Evolutionary conservation across 2,888 invertebrate species (phyloP).

Genomic region (Pterostichus madidus): DNA sequence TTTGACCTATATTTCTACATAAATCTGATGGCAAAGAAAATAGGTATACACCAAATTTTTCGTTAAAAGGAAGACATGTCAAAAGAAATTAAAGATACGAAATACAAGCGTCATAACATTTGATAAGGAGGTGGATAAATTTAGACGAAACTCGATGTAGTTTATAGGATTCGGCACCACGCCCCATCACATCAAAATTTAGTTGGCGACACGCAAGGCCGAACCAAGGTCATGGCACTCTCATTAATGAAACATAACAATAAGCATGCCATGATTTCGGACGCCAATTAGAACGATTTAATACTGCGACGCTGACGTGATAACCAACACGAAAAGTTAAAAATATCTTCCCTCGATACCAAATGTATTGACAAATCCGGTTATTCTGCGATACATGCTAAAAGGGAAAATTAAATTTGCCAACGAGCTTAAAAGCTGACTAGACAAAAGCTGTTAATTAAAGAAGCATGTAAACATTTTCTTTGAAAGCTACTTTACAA

Average conservation of each 20-base stretch:
- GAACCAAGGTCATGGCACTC: slow-evolving; percentile 59
- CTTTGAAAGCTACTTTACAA: neutral
- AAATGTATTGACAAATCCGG: slow-evolving; percentile 34
- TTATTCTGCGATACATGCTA: neutral
- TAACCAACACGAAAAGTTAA: slow-evolving; percentile 61
- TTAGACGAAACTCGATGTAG: neutral
- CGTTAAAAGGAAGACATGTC: too few species aligned
- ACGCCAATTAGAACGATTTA: slow-evolving; percentile 63
- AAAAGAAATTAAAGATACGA: too few species aligned
- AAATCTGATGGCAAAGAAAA: neutral
- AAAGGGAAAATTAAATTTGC: neutral
- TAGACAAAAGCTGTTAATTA: too few species aligned
- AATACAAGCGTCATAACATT: slow-evolving; percentile 4
- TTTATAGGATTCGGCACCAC: slow-evolving; percentile 21
- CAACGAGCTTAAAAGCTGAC: too few species aligned
- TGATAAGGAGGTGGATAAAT: neutral
- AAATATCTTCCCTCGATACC: slow-evolving; percentile 23
- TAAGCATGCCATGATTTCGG: slow-evolving; percentile 59
- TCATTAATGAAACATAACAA: slow-evolving; percentile 63
- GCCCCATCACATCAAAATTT: slow-evolving; percentile 28
- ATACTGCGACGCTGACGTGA: slow-evolving; percentile 41
- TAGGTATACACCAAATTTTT: neutral
- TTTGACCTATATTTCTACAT: slow-evolving; percentile 4
- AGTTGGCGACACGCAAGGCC: slow-evolving; percentile 49
- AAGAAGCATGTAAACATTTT: too few species aligned